These are phyloP conservation scores for Drosophila subobscura DNA, from an alignment of 1,140 invertebrate species.

Conservation along the genomic window DNA sequence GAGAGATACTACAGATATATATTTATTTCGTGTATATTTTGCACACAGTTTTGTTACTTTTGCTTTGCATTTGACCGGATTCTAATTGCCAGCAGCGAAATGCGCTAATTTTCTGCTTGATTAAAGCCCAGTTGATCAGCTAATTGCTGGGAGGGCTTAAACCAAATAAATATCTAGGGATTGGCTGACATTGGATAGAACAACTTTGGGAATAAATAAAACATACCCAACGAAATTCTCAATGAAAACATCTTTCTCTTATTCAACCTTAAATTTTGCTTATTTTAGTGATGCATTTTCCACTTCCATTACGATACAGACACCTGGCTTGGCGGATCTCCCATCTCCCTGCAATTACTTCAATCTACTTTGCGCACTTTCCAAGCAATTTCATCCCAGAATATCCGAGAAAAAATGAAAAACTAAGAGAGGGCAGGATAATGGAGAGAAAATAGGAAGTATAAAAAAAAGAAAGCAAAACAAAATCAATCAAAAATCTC, in stretches of 20 bases:
- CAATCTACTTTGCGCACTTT: constrained; percentile 75
- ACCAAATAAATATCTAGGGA: neutral
- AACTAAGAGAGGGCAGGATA: constrained; percentile 5
- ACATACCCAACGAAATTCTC: too few relatives aligned
- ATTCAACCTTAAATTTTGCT: neutral
- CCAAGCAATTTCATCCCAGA: constrained; percentile 71
- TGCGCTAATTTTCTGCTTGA: constrained; percentile 73
- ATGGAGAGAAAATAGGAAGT: neutral
- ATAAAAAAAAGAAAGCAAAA: constrained; percentile 45
- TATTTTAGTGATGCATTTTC: constrained; percentile 11
- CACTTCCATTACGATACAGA: constrained; percentile 27
- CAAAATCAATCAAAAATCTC: constrained; percentile 73
- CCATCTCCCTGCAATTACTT: constrained; percentile 33
- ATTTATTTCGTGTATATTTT: constrained; percentile 21
- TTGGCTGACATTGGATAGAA: neutral
- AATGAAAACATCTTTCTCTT: too few relatives aligned
- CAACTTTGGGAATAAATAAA: too few relatives aligned
- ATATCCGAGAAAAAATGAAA: constrained; percentile 21
- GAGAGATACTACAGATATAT: constrained; percentile 22
- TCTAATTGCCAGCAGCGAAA: constrained; percentile 61
- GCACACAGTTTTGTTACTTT: constrained; percentile 29
- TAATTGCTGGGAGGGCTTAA: constrained; percentile 50
- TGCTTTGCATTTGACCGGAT: constrained; percentile 40
- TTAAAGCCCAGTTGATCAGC: constrained; percentile 57
- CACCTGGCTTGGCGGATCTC: constrained; percentile 11